Percentiles rank a stretch among this genome's conserved stretches.
Conservation (phyloP, 1,140 invertebrate genomes). For the Coelopa frigida region DNA sequence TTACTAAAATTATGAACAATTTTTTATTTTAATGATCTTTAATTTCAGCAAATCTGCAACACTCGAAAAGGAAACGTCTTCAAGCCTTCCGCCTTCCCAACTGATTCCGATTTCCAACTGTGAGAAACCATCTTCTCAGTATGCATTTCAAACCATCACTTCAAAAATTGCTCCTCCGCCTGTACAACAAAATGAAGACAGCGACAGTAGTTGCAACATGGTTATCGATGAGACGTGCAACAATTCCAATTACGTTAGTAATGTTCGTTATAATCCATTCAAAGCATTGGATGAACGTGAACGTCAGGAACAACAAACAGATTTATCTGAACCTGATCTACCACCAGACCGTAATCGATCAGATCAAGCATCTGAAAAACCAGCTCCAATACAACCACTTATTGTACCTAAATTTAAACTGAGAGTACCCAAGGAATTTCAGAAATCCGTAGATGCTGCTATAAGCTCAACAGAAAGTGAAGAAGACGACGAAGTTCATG, state of each 20-base stretch:
- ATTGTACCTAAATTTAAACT: slow-evolving; percentile 50
- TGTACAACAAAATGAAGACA: slow-evolving; percentile 14
- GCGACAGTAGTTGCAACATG: slow-evolving; percentile 17
- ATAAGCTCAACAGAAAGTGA: slow-evolving; percentile 35
- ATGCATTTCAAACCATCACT: too few relatives aligned
- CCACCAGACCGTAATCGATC: slow-evolving; percentile 2
- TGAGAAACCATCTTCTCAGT: too few relatives aligned
- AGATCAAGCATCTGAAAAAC: neutral
- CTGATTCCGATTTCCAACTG: too few relatives aligned
- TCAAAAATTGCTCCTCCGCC: neutral
- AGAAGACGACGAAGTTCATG: slow-evolving; percentile 9
- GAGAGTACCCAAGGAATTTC: slow-evolving; percentile 46
- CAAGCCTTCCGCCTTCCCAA: too few relatives aligned
- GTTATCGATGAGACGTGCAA: slow-evolving; percentile 18
- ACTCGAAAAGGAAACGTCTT: too few relatives aligned
- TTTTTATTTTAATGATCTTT: neutral
- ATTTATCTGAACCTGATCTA: slow-evolving; percentile 2
- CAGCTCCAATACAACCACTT: slow-evolving; percentile 2
- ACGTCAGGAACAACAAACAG: slow-evolving; percentile 7
- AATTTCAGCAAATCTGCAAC: neutral
- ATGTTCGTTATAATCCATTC: neutral
- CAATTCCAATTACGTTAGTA: slow-evolving; percentile 2
- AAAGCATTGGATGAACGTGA: neutral
- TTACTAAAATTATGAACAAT: neutral
- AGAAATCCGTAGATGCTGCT: slow-evolving; percentile 39